Evolutionary conservation across 2,113 vertebrate species (phyloP), one percentile per base, ranked within the genome.

Genomic region (Phylloscopus trochilus): DNA sequence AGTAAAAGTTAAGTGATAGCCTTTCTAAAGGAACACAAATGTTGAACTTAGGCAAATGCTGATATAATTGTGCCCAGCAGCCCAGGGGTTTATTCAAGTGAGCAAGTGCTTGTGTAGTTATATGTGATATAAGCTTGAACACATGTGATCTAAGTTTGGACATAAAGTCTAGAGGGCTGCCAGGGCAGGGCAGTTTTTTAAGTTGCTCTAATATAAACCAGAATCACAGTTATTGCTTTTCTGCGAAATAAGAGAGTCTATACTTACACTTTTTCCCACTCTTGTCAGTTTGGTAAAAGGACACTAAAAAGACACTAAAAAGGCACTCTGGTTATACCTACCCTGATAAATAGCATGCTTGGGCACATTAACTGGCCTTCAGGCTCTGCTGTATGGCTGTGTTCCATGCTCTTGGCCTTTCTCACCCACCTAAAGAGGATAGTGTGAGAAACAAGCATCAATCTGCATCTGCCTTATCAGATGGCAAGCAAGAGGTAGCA

Each of bases 1-100:
- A 69, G 7, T 2, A 26, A 79, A 70, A 95, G 43, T 28, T 31
- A 89, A 74, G 8, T 58, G 5, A 55, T 47, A 46, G 24, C 18
- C 37, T 83, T 93, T 93, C 63, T 86, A 69, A 89, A 94, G 27
- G 11, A 92, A 80, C 7, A 9, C 22, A 56, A 85, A 80, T 22
- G 11, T 43, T n/a, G 33, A 93, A 46, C 7, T 67, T 47, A 14
- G 51, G 31, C 67, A 78, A 82, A 84, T 76, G 37, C 19, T 87
- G 63, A 69, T 37, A 41, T 41, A 85, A 73, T 24, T 66, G 8
- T 41, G 63, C 41, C 24, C 49, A 86, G 84, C 39, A 92, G 43
- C 47, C 73, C 24, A 53, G 10, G 20, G 19, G 7, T 72, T 90
- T 59, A 43, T 35, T 59, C 62, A 91, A 82, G 39, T 49, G 31